These are phyloP conservation scores for Paragorgia papillata DNA, from an alignment of 92 coral and sea anemone species.

Conservation along the genomic window DNA sequence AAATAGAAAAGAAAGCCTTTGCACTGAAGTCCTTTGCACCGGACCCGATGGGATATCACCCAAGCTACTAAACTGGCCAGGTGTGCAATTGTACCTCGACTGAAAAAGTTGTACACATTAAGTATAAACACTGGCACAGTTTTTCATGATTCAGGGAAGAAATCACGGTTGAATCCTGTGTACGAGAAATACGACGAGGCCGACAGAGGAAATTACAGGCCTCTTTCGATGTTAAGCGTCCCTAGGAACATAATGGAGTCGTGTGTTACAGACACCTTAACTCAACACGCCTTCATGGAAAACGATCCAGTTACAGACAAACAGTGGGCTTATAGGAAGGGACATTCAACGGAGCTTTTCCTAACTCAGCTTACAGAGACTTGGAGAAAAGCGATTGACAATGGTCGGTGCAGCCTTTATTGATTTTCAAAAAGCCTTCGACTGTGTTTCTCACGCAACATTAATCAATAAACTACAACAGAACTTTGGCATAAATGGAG, in stretches of 20 bases:
- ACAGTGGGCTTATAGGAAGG: constrained; percentile 47
- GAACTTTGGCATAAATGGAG: constrained; percentile 26
- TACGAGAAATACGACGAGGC: constrained; percentile 22
- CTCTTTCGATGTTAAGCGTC: constrained; percentile 23
- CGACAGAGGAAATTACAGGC: no score
- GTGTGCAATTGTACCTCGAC: constrained; percentile 27
- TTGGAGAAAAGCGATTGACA: constrained; percentile 29
- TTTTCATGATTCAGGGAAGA: constrained; percentile 24
- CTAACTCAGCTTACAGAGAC: constrained; percentile 15
- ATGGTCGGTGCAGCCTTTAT: constrained; percentile 11
- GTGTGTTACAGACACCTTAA: constrained; percentile 18
- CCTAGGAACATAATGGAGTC: constrained; percentile 38
- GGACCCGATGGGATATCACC: constrained; percentile 27
- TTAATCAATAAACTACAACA: no score
- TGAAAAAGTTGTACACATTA: constrained; percentile 21
- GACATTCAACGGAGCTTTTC: no score
- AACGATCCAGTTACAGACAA: constrained; percentile 19
- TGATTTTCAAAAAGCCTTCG: constrained; percentile 15
- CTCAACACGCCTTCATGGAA: no score
- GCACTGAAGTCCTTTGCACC: constrained; percentile 17
- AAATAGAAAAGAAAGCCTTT: constrained; percentile 1
- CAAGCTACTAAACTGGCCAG: constrained; percentile 40
- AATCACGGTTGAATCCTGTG: constrained; percentile 8
- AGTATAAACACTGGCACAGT: constrained; percentile 2
- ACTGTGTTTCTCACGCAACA: constrained; percentile 29